Evolutionary conservation across 2,113 vertebrate genomes (phyloP).

Genomic region (Hyaena hyaena): DNA sequence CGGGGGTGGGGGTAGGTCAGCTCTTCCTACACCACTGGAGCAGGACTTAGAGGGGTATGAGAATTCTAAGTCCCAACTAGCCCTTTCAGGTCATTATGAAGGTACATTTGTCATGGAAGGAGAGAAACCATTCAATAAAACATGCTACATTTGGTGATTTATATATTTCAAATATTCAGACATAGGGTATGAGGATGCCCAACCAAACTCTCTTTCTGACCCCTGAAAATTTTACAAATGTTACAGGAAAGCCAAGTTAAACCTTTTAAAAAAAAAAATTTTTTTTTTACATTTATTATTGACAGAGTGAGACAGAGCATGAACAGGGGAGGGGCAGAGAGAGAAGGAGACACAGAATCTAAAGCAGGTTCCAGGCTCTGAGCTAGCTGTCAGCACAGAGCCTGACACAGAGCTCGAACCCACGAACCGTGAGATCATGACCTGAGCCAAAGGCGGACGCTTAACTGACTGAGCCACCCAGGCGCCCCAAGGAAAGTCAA

Average conservation of each 20-base stretch:
- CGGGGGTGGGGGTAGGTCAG: neutral
- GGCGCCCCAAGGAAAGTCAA: too few species aligned
- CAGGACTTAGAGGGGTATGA: neutral
- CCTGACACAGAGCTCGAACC: too few species aligned
- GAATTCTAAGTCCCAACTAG: slow-evolving; percentile 2
- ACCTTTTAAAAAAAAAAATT: too few species aligned
- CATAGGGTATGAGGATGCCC: neutral
- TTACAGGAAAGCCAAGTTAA: neutral
- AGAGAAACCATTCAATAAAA: neutral
- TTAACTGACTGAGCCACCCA: too few species aligned
- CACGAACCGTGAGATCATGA: too few species aligned
- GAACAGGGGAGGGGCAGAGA: too few species aligned
- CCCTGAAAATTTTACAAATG: neutral
- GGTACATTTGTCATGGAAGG: neutral
- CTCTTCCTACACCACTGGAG: neutral
- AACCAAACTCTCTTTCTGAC: slow-evolving; percentile 33
- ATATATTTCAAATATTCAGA: slow-evolving; percentile 44
- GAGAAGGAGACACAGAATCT: too few species aligned
- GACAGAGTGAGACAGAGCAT: too few species aligned
- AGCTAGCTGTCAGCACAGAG: too few species aligned
- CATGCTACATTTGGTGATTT: neutral
- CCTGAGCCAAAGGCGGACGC: too few species aligned
- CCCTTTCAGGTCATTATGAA: neutral
- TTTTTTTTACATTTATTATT: too few species aligned
- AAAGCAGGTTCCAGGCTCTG: too few species aligned